phyloP scores from a whole-genome alignment of 2,797 vertebrate genomes.

The Myripristis jacobus region DNA sequence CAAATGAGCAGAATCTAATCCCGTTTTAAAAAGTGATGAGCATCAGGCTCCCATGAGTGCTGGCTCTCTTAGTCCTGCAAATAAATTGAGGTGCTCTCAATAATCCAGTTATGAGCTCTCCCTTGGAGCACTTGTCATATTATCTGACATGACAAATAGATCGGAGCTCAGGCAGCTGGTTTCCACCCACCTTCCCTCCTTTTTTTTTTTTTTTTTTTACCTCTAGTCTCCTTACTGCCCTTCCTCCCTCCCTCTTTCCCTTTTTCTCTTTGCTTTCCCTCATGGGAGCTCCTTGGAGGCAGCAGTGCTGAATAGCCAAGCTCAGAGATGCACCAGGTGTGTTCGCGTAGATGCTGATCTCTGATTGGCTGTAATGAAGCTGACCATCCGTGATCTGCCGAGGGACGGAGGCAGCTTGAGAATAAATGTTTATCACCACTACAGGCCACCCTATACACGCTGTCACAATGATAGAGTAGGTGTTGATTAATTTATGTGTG shows the following conservation, averaged over 20 bases:
- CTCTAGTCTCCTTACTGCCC: constrained; percentile 15
- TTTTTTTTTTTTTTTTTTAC: constrained; percentile 38
- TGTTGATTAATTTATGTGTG: constrained; percentile 29
- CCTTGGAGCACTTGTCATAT: constrained; percentile 73
- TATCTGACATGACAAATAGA: constrained; percentile 80
- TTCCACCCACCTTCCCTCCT: constrained; percentile 22
- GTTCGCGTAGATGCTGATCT: constrained; percentile 25
- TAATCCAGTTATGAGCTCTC: constrained; percentile 76
- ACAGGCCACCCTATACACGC: constrained; percentile 7
- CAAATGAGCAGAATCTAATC: constrained; percentile 68
- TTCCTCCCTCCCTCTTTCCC: background rate
- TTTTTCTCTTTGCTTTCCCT: background rate
- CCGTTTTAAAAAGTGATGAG: constrained; percentile 60
- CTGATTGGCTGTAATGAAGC: constrained; percentile 43
- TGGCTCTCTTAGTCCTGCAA: constrained; percentile 64
- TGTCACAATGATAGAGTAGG: constrained; percentile 27
- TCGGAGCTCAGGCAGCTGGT: constrained; percentile 45
- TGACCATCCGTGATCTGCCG: constrained; percentile 36
- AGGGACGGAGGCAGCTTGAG: constrained; percentile 5
- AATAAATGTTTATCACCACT: constrained; percentile 45
- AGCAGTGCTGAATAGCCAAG: constrained; percentile 37
- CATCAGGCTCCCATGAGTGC: constrained; percentile 42
- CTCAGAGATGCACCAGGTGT: constrained; percentile 46
- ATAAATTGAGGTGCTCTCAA: constrained; percentile 74
- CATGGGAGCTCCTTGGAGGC: constrained; percentile 1